Percentiles rank a stretch among this genome's conserved stretches.
These are phyloP conservation scores for Oreonectes daqikongensis DNA, from an alignment of 2,797 vertebrate species.

Conservation along the genomic window DNA sequence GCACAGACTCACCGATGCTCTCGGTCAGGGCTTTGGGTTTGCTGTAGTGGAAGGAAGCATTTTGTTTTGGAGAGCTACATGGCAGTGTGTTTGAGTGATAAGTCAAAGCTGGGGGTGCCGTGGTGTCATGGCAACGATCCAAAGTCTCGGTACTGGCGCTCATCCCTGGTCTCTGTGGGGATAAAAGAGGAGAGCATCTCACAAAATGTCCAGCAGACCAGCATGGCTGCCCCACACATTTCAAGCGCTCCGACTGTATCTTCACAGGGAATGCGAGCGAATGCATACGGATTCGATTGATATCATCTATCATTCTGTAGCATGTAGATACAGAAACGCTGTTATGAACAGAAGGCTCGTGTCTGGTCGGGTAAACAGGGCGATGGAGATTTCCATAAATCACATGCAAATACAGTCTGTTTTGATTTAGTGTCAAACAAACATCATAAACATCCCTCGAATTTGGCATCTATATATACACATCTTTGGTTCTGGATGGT, in stretches of 20 bases:
- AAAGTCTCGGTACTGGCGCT: slow-evolving; percentile 83
- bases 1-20: slow-evolving; percentile 82
- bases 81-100: slow-evolving; percentile 79
- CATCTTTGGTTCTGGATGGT: no score
- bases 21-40: slow-evolving; percentile 90
- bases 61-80: slow-evolving; percentile 88
- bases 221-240: slow-evolving; percentile 7
- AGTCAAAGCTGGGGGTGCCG: slow-evolving; percentile 79
- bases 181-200: slow-evolving; percentile 1
- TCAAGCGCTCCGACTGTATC: neutral
- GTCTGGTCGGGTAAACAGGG: neutral
- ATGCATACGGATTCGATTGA: neutral
- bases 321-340: neutral
- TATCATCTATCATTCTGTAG: neutral
- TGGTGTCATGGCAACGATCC: slow-evolving; percentile 64
- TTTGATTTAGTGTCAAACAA: neutral
- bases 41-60: slow-evolving; percentile 90
- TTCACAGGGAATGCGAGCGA: neutral
- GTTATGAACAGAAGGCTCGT: neutral
- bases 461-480: no score
- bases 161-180: slow-evolving; percentile 79
- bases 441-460: neutral
- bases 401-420: neutral
- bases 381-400: neutral
- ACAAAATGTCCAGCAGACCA: slow-evolving; percentile 12